Percentiles rank a stretch among this genome's conserved stretches.
phyloP scores from a whole-genome alignment of 2,888 invertebrate species.

The Lomographa bimaculata region DNA sequence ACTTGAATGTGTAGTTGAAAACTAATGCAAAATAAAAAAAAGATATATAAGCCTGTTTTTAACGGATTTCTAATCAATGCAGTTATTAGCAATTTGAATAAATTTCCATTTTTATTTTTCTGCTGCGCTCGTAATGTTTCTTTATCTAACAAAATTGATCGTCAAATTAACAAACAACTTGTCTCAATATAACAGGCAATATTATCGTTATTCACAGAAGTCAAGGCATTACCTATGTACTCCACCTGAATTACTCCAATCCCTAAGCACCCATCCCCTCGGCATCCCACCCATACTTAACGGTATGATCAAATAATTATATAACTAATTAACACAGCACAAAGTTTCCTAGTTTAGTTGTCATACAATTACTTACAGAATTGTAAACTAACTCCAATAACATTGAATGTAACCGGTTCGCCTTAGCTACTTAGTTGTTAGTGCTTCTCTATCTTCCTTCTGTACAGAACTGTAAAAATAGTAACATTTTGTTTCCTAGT shows the following conservation, averaged over 20 bases:
- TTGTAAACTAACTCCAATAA: slow-evolving; percentile 45
- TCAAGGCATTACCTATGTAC: slow-evolving; percentile 31
- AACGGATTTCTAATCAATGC: too few species aligned
- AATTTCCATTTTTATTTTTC: too few species aligned
- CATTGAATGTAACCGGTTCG: slow-evolving; percentile 39
- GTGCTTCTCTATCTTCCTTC: slow-evolving; percentile 29
- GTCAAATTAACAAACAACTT: too few species aligned
- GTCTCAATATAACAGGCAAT: too few species aligned
- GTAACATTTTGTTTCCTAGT: slow-evolving; percentile 19
- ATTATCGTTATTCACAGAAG: slow-evolving; percentile 35
- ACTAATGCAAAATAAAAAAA: too few species aligned
- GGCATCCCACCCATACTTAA: slow-evolving; percentile 23
- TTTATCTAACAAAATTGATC: too few species aligned
- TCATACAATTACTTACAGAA: slow-evolving; percentile 31
- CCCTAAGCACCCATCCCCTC: slow-evolving; percentile 22
- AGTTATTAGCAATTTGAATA: too few species aligned
- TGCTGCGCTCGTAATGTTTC: too few species aligned
- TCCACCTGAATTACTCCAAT: slow-evolving; percentile 30
- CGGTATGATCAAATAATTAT: slow-evolving; percentile 39
- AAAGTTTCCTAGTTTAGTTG: slow-evolving; percentile 36
- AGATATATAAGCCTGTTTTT: too few species aligned
- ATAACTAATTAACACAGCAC: slow-evolving; percentile 39
- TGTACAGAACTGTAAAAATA: slow-evolving; percentile 25
- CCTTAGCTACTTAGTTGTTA: slow-evolving; percentile 45
- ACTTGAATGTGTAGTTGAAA: too few species aligned